Conservation (phyloP, 2,797 vertebrate genomes). For the Siniperca obscura region DNA sequence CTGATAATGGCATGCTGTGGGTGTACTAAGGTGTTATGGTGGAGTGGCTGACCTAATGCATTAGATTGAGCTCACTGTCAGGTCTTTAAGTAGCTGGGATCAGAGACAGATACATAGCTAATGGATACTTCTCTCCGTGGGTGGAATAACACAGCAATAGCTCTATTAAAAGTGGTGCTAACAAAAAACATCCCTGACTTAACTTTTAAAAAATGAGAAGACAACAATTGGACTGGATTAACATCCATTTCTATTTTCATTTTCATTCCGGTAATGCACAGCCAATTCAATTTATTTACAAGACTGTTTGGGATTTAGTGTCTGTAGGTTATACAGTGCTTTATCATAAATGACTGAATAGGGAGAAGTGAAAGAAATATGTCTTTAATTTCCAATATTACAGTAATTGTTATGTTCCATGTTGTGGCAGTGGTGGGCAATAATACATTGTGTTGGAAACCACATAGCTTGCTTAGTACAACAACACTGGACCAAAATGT, state of each 20-base stretch:
- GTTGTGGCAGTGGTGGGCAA: neutral
- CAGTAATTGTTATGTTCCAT: constrained; percentile 5
- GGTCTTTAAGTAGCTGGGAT: constrained; percentile 84
- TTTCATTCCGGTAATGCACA: constrained; percentile 11
- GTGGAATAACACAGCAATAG: constrained; percentile 75
- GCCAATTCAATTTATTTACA: constrained; percentile 2
- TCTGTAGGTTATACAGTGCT: constrained; percentile 2
- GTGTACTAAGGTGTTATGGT: constrained; percentile 78
- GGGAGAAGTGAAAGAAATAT: neutral
- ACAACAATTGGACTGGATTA: constrained; percentile 37
- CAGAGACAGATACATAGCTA: constrained; percentile 82
- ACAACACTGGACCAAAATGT: constrained; percentile 10
- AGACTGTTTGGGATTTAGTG: neutral
- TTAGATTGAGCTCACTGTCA: constrained; percentile 82
- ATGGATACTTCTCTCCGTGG: constrained; percentile 80
- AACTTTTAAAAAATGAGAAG: constrained; percentile 42
- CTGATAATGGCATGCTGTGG: constrained; percentile 82
- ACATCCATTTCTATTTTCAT: constrained; percentile 24
- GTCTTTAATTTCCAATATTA: constrained; percentile 1
- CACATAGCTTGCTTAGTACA: constrained; percentile 11
- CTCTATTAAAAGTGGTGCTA: constrained; percentile 63
- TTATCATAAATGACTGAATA: constrained; percentile 4
- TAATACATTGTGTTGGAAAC: constrained; percentile 4
- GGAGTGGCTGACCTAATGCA: constrained; percentile 83
- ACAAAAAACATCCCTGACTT: constrained; percentile 24